Percentiles rank a stretch among this genome's conserved stretches.
Evolutionary conservation across 2,888 invertebrate genomes (phyloP).

Genomic region (Lasioglossum marginatum): DNA sequence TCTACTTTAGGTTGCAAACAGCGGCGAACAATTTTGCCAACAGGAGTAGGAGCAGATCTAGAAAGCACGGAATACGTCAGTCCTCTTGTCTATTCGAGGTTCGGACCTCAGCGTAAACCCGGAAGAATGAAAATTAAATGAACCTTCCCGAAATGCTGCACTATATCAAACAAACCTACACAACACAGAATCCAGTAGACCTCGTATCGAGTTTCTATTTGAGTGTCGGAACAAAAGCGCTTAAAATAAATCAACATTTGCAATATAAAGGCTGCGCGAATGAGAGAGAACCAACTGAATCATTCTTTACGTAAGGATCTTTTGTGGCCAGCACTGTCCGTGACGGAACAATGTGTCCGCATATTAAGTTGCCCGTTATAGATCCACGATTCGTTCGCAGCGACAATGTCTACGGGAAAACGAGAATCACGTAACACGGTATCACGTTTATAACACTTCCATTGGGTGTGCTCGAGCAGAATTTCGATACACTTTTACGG

Average conservation of each 20-base stretch:
- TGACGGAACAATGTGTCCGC: background rate
- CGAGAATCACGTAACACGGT: background rate
- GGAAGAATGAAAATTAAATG: background rate
- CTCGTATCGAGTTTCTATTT: background rate
- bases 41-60: too few species aligned
- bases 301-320: constrained; percentile 13
- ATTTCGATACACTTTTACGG: constrained; percentile 8
- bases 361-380: constrained; percentile 12
- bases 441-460: constrained; percentile 30
- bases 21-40: background rate
- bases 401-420: background rate
- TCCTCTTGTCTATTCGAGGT: background rate
- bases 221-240: background rate
- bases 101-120: background rate
- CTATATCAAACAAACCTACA: background rate
- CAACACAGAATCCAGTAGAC: background rate
- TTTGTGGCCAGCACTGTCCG: background rate
- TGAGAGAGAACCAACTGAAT: constrained; percentile 3
- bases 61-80: too few species aligned
- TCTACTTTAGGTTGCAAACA: background rate
- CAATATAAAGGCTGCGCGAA: background rate
- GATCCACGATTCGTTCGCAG: background rate
- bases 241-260: constrained; percentile 10
- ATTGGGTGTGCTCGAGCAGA: background rate
- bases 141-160: background rate